Percentiles rank a stretch among this genome's conserved stretches.
Evolutionary conservation across 2,113 vertebrate genomes (phyloP).

Genomic region (Progne subis): DNA sequence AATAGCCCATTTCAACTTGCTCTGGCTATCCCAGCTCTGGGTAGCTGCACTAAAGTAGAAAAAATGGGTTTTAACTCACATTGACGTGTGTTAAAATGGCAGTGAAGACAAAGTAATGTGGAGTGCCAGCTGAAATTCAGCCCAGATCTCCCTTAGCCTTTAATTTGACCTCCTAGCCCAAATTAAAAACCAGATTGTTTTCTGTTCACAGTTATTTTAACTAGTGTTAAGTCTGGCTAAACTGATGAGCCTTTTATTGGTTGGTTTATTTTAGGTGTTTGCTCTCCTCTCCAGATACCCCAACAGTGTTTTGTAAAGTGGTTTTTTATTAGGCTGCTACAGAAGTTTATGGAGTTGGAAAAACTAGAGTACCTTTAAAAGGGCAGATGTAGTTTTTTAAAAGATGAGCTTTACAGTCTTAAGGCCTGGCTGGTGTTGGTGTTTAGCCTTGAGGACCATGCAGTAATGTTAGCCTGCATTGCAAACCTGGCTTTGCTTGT

Average conservation of each 20-base stretch:
- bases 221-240: conserved; percentile 46
- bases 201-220: conserved; percentile 48
- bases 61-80: background rate
- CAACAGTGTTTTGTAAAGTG: conserved; percentile 11
- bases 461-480: background rate
- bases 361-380: conserved; percentile 10
- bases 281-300: conserved; percentile 18
- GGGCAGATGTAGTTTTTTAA: background rate
- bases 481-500: background rate
- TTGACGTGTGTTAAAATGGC: background rate
- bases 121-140: conserved; percentile 28
- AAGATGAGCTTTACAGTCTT: background rate
- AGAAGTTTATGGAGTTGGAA: conserved; percentile 39
- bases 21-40: background rate
- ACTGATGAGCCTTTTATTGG: background rate
- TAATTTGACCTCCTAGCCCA: conserved; percentile 42
- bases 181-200: conserved; percentile 47
- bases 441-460: background rate
- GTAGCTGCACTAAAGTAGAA: background rate
- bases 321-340: conserved; percentile 44
- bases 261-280: conserved; percentile 34
- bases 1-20: background rate
- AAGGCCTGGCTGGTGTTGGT: background rate
- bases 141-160: conserved; percentile 20
- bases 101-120: background rate